Evolutionary conservation across 2,888 invertebrate genomes (phyloP).

Genomic region (Callinectes sapidus): DNA sequence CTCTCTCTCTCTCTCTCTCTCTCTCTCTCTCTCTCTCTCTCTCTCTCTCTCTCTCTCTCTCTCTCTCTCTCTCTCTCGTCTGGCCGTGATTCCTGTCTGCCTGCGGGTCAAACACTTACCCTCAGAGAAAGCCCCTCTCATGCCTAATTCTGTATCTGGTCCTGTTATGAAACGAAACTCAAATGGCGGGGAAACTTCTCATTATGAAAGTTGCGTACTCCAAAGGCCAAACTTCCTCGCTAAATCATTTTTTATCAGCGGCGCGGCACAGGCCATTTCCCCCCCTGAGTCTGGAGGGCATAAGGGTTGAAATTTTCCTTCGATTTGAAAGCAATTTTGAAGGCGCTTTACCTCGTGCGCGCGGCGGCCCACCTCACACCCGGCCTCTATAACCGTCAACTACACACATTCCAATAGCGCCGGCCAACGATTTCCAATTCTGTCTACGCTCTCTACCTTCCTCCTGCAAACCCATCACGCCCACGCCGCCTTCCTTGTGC

Average conservation of each 20-base stretch:
- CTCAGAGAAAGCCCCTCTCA: constrained; percentile 3
- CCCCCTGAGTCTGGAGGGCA: background rate
- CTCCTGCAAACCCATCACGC: constrained; percentile 44
- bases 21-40: background rate
- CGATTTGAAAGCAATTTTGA: constrained; percentile 37
- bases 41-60: background rate
- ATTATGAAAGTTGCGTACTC: constrained; percentile 33
- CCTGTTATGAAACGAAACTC: constrained; percentile 27
- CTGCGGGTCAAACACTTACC: background rate
- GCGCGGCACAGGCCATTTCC: background rate
- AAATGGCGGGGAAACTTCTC: constrained; percentile 36
- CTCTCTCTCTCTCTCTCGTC: background rate
- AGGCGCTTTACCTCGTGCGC: background rate
- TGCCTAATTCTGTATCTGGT: constrained; percentile 32
- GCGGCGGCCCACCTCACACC: constrained; percentile 27
- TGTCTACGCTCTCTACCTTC: constrained; percentile 47
- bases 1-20: background rate
- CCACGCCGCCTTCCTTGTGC: constrained; percentile 30
- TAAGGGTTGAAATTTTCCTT: constrained; percentile 28
- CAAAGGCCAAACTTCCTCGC: constrained; percentile 38
- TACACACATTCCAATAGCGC: constrained; percentile 49
- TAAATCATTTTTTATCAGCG: constrained; percentile 38
- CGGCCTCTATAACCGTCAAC: constrained; percentile 39
- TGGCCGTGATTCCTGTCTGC: background rate
- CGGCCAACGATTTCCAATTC: constrained; percentile 56